A percentile compares a stretch with the other conserved stretches of the same genome.
phyloP scores from a whole-genome alignment of 2,888 invertebrate species.

The Nezara viridula region DNA sequence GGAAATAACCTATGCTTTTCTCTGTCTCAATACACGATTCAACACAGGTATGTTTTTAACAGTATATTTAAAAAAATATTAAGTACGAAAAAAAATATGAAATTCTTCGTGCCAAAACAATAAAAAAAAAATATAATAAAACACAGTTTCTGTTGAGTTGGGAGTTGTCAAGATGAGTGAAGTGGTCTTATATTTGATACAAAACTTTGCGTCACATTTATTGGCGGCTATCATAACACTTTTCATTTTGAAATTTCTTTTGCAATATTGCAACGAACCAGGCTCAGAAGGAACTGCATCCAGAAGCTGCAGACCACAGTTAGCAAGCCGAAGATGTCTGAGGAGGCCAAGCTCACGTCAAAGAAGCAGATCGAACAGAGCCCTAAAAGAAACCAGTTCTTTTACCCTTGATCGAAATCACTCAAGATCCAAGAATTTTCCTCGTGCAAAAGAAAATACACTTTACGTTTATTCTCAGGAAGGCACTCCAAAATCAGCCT shows the following conservation, averaged over 20 bases:
- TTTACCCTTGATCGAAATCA: not conserved
- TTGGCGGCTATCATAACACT: not conserved
- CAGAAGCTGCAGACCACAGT: not conserved
- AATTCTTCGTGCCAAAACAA: not conserved
- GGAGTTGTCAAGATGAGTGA: not conserved
- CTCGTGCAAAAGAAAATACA: not conserved
- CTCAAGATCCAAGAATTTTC: not conserved
- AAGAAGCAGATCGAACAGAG: not conserved
- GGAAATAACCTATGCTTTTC: not conserved
- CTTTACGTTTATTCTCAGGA: not conserved
- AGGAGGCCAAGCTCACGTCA: not conserved
- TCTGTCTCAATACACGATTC: too few species aligned
- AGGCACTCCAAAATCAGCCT: not conserved
- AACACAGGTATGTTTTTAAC: not conserved
- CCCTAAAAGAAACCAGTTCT: not conserved
- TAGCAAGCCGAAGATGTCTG: not conserved
- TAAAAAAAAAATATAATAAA: not conserved
- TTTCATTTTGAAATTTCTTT: not conserved
- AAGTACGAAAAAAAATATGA: not conserved
- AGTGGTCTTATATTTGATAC: not conserved
- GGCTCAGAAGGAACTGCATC: not conserved
- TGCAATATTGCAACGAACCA: not conserved
- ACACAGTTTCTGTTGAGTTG: not conserved
- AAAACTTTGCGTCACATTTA: slow-evolving; percentile 4
- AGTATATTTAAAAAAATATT: not conserved